Conservation (phyloP, 2,113 vertebrate genomes). For the Trichechus manatus region DNA sequence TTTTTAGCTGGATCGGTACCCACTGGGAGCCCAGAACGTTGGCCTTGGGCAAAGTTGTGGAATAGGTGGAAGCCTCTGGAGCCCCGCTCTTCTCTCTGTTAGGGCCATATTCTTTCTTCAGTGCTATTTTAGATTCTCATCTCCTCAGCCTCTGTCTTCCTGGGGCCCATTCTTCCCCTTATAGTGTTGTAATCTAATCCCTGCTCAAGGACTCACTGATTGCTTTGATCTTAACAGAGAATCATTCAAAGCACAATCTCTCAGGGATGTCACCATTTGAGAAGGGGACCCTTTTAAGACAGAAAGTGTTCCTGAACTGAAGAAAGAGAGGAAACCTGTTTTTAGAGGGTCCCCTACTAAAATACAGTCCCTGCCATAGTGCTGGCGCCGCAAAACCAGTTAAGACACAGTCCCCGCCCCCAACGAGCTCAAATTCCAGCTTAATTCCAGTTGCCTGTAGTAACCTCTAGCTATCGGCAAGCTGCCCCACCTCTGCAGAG, state of each 20-base stretch:
- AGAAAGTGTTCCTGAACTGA: conserved; percentile 19
- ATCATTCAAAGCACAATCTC: not conserved
- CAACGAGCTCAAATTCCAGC: conserved; percentile 24
- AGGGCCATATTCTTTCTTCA: not conserved
- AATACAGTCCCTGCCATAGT: not conserved
- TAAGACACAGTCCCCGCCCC: not conserved
- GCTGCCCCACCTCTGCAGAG: conserved; percentile 7
- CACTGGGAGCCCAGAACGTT: not conserved
- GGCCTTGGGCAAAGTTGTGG: not conserved
- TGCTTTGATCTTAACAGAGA: conserved; percentile 36
- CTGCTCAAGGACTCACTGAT: not conserved
- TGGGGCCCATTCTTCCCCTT: not conserved
- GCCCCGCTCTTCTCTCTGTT: not conserved
- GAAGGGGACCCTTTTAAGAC: not conserved
- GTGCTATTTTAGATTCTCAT: not conserved
- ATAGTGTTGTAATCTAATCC: not conserved
- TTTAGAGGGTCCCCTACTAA: not conserved
- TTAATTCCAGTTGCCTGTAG: conserved; percentile 41
- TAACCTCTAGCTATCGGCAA: conserved; percentile 24
- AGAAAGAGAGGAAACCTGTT: conserved; percentile 2
- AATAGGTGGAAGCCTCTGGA: not conserved
- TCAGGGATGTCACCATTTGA: not conserved
- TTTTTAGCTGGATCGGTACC: conserved; percentile 18
- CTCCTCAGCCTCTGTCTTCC: not conserved
- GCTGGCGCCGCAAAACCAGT: not conserved